Conservation (phyloP, 2,113 vertebrate genomes). For the Gallinago paraguaiae region DNA sequence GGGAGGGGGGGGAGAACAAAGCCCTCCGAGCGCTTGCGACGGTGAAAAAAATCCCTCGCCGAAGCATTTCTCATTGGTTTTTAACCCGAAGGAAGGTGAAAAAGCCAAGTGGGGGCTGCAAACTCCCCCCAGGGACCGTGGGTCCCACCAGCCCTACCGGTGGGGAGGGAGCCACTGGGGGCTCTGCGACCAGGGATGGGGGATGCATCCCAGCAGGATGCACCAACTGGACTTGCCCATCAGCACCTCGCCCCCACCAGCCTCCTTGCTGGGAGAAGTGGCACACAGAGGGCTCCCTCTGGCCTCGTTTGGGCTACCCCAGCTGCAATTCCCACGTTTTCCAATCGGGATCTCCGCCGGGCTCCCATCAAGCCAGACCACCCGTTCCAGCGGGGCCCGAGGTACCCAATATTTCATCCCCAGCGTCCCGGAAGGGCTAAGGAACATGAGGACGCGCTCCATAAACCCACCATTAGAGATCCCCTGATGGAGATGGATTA, state of each 20-base stretch:
- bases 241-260: background rate
- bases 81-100: background rate
- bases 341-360: background rate
- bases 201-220: background rate
- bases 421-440: background rate
- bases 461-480: constrained; percentile 57
- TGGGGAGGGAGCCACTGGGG: background rate
- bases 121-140: rapidly evolving
- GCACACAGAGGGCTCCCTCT: rapidly evolving
- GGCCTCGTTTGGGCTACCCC: rapidly evolving
- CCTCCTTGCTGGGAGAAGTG: background rate
- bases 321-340: background rate
- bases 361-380: background rate
- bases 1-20: background rate
- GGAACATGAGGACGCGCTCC: constrained; percentile 4
- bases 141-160: background rate
- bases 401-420: constrained; percentile 5
- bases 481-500: constrained; percentile 68
- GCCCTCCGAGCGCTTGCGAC: background rate
- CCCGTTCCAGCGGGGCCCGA: background rate
- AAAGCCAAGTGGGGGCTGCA: background rate
- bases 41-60: background rate
- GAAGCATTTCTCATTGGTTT: background rate
- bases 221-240: too few species aligned
- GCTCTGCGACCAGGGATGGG: background rate